Percentiles rank a stretch among this genome's conserved stretches.
phyloP scores from a whole-genome alignment of 30 jellyfish, hydroid and myxozoan genomes.

The Cassiopea xamachana region DNA sequence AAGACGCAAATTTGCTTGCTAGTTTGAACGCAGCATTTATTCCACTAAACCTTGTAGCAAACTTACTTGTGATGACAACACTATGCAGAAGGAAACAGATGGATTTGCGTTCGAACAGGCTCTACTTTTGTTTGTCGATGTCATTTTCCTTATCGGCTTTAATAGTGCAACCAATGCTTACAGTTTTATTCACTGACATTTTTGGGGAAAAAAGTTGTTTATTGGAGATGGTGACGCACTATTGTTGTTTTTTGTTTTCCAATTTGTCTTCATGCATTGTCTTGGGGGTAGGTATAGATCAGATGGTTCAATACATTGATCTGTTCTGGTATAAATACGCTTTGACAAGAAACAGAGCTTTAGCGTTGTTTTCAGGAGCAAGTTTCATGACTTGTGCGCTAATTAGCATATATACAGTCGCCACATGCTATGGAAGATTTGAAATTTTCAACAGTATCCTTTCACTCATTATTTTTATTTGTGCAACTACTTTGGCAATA shows the following conservation, averaged over 20 bases:
- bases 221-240: constrained; percentile 31
- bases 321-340: constrained; percentile 39
- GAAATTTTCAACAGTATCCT: constrained; percentile 1
- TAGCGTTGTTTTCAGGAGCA: not conserved
- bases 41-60: constrained; percentile 24
- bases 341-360: constrained; percentile 17
- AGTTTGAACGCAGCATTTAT: constrained; percentile 13
- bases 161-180: constrained; percentile 36
- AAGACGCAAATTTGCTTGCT: constrained; percentile 14
- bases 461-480: not conserved
- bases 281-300: constrained; percentile 49
- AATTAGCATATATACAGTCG: constrained; percentile 13
- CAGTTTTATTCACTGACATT: constrained; percentile 14
- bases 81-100: not conserved
- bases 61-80: not conserved
- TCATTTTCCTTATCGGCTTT: constrained; percentile 39
- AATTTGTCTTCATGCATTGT: constrained; percentile 7
- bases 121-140: constrained; percentile 8
- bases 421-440: constrained; percentile 5
- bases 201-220: constrained; percentile 5
- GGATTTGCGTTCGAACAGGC: constrained; percentile 1
- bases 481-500: not conserved
- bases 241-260: constrained; percentile 14
- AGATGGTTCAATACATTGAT: not conserved
- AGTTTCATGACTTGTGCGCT: not conserved